Evolutionary conservation across 1,140 invertebrate species (phyloP).

Genomic region (Brachionus koreanus): DNA sequence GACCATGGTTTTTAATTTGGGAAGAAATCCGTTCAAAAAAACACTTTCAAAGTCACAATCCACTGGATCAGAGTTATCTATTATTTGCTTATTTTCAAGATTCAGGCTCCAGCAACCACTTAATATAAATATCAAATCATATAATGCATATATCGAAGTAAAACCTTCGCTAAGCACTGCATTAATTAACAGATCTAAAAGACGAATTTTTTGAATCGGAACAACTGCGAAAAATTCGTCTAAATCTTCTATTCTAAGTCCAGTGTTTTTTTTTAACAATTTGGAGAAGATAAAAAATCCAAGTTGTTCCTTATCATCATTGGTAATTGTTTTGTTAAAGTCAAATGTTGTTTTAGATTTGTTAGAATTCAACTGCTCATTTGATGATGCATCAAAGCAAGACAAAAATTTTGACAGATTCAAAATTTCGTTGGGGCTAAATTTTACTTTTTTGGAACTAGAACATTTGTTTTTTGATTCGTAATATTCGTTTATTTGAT

Average conservation of each 20-base stretch:
- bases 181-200: slow-evolving; percentile 22
- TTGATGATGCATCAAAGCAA: not conserved
- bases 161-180: slow-evolving; percentile 1
- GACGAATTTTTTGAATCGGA: not conserved
- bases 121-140: not conserved
- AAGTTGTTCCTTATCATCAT: slow-evolving; percentile 1
- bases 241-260: not conserved
- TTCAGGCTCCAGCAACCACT: not conserved
- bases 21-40: not conserved
- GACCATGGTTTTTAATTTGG: slow-evolving; percentile 11
- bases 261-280: not conserved
- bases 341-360: not conserved
- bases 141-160: not conserved
- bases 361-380: not conserved
- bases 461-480: not conserved
- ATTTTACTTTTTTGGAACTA: not conserved
- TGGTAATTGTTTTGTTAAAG: not conserved
- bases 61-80: not conserved
- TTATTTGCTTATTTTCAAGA: not conserved
- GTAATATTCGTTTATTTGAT: not conserved
- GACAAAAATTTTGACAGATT: slow-evolving; percentile 27
- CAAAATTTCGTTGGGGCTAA: not conserved
- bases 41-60: slow-evolving; percentile 15
- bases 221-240: not conserved
- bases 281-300: not conserved